Evolutionary conservation across 2,797 vertebrate species (phyloP), one percentile per base, ranked within the genome.

Genomic region (Odontamblyopus lacepedii): DNA sequence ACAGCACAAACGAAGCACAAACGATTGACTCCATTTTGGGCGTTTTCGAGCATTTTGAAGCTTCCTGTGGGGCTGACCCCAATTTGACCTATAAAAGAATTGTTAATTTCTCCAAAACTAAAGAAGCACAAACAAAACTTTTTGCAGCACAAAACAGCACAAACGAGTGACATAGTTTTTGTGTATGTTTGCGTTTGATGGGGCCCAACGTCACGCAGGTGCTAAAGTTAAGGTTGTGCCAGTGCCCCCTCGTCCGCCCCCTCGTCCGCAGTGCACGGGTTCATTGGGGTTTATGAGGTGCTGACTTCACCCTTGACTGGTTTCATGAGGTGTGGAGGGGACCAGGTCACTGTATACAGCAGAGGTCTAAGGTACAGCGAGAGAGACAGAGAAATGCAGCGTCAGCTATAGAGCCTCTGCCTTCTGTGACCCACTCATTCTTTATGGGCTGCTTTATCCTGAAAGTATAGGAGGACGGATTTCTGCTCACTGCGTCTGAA

Each of bases 291-390:
- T 91, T 88, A 89, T 77, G 80, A 78, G 73, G 82, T 67, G 51
- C 72, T 4, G 83, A 83, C 83, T 69, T 83, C 83, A 86, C 76
- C 78, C 80, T 81, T 81, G 84, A 89, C 87, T 85, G 87, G 79
- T 71, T 91, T 91, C 80, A 93, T 89, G 83, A 89, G 85, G 81
- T 90, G 81, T 85, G 80, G 85, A 88, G 85, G 81, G 83, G 83
- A 78, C 75, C 13, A 69, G 80, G 86, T 88, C 78, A 84, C 77
- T 80, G 79, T 77, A 67, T 72, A 87, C 70, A 65, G 72, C 48
- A 68, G 84, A 83, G 77, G 83, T 87, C 73, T 74, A 67, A 68
- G 62, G 67, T 69, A 76, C 38, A 50, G 70, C 57, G 74, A 76
- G 69, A 60, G 74, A 83, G 48, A 50, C 69, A 57, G 72, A 83